Evolutionary conservation across 2,113 vertebrate species (phyloP), one percentile per base, ranked within the genome.

Genomic region (Suricata suricatta): DNA sequence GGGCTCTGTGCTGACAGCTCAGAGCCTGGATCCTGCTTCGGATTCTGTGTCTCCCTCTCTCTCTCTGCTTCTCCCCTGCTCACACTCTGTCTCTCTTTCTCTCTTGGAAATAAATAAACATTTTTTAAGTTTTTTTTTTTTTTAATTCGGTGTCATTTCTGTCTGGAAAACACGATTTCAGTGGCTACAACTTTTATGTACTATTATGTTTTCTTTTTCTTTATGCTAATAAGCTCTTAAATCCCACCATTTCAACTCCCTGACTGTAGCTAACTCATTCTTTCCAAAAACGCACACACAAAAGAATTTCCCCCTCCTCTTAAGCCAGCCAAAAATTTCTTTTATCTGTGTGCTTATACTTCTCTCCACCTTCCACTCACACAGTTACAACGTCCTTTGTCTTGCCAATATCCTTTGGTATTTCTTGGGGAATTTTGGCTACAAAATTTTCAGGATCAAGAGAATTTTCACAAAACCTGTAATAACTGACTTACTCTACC

Each of bases 391-490:
- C 14, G 6, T 41, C 41, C 41, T 41, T 50, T 79, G 3, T 29
- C 57, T 76, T 85, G 19, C 25, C 25, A 54, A 57, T 3, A 31
- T 80, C 38, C 54, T 90, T 89, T 31, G 14, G 25, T n/a, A 90
- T 87, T 85, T 90, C 87, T 57, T 23, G 54, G 21, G 33, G 5
- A 64, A 60, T 17, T 17, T 91, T 50, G 31, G 25, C 27, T 64
- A 80, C 44, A 81, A 44, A 83, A 52, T 2, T 81, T 79, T 88
- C 47, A 84, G 17, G 19, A 54, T 80, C 91, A 35, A 10, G 21
- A 88, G 35, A 71, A n/a, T 86, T 88, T 97, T 95, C 54, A 95
- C 41, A 86, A 85, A 96, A 71, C 19, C 38, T 74, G 1, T 92
- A 63, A 77, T 79, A 88, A 85, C 17, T 81, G 38, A 66, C 50